Conservation (phyloP, 1,140 invertebrate species). For the Piezodorus guildinii region DNA sequence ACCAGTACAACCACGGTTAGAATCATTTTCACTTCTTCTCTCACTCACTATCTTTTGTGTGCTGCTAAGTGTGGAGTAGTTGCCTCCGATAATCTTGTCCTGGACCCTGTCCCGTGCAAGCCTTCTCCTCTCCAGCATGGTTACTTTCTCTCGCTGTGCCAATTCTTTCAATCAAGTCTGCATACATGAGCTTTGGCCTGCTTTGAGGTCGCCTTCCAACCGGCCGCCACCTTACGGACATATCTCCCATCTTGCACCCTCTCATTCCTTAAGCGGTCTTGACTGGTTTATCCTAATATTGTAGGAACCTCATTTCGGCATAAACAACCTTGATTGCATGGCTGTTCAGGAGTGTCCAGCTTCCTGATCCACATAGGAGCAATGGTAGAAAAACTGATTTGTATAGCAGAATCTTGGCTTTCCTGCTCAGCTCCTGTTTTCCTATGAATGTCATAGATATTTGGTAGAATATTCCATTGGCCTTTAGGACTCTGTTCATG, state of each 20-base stretch:
- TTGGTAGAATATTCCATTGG: not conserved
- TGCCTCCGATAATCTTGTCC: not conserved
- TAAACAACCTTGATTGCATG: not conserved
- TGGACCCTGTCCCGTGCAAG: not conserved
- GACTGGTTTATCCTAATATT: not conserved
- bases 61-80: not conserved
- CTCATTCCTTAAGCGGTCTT: not conserved
- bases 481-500: not conserved
- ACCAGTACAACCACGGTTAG: too few species aligned
- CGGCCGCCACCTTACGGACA: not conserved
- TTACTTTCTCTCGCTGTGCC: not conserved
- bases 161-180: not conserved
- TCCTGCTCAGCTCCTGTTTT: too few species aligned
- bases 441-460: not conserved
- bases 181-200: not conserved
- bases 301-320: not conserved
- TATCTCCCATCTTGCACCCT: not conserved
- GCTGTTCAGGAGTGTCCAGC: not conserved
- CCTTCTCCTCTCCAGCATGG: not conserved
- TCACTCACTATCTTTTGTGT: not conserved
- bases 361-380: too few species aligned
- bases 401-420: too few species aligned
- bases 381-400: too few species aligned
- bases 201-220: not conserved
- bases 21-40: too few species aligned